Percentiles rank a stretch among this genome's conserved stretches.
These are phyloP conservation scores for Oncorhynchus keta DNA, from an alignment of 2,113 vertebrate genomes.

Conservation along the genomic window DNA sequence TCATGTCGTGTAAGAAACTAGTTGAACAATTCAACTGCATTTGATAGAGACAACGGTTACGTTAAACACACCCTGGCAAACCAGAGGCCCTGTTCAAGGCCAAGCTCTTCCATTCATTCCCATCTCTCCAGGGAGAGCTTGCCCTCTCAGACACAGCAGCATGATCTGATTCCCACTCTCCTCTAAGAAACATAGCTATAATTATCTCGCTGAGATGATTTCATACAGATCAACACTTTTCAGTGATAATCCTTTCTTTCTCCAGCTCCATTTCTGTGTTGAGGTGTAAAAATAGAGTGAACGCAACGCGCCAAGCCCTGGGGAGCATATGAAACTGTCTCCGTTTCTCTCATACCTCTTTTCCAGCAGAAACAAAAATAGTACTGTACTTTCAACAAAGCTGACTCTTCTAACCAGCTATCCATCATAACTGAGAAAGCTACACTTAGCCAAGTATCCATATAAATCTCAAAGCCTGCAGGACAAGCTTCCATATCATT, in stretches of 20 bases:
- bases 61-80: not conserved
- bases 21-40: not conserved
- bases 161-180: slow-evolving; percentile 12
- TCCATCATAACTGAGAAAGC: not conserved
- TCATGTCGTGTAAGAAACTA: not conserved
- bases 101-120: not conserved
- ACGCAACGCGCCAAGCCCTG: slow-evolving; percentile 12
- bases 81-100: not conserved
- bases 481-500: not conserved
- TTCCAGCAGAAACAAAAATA: slow-evolving; percentile 1
- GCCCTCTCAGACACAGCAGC: slow-evolving; percentile 17
- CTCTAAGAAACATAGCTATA: slow-evolving; percentile 27
- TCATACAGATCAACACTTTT: slow-evolving; percentile 18
- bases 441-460: not conserved
- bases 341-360: not conserved
- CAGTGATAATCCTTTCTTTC: slow-evolving; percentile 24
- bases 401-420: not conserved
- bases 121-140: slow-evolving; percentile 15
- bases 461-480: not conserved
- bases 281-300: slow-evolving; percentile 34
- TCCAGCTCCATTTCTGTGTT: slow-evolving; percentile 12
- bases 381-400: not conserved
- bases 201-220: slow-evolving; percentile 11
- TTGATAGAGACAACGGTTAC: too few species aligned
- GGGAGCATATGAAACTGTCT: slow-evolving; percentile 12